Conservation (phyloP, 2,113 vertebrate genomes). For the Brienomyrus longianalis region DNA sequence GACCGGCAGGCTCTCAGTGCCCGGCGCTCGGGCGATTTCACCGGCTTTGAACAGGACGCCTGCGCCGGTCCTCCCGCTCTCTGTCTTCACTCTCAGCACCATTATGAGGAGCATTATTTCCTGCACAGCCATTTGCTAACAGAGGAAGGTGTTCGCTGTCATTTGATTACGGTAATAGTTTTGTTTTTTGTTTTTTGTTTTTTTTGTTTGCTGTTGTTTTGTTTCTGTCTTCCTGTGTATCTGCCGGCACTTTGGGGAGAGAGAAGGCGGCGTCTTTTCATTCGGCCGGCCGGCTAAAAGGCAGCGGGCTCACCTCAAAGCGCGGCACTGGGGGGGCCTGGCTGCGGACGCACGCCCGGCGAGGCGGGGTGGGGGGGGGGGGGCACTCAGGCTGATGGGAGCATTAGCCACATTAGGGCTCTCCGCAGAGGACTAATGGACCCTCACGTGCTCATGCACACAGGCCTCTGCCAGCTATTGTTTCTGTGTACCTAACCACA, state of each 20-base stretch:
- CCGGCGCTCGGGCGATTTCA: not conserved
- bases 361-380: conserved; percentile 30
- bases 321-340: conserved; percentile 37
- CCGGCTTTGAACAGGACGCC: not conserved
- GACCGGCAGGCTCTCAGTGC: not conserved
- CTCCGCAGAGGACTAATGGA: conserved; percentile 48
- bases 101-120: conserved; percentile 31
- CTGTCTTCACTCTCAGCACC: not conserved
- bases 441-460: not conserved
- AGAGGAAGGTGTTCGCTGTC: conserved; percentile 47
- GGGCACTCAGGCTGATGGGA: conserved; percentile 49
- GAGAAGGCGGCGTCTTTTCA: conserved; percentile 36
- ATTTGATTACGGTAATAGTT: conserved; percentile 45
- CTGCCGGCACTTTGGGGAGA: conserved; percentile 39
- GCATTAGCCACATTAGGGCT: conserved; percentile 42
- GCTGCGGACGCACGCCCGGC: conserved; percentile 34
- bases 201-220: not conserved
- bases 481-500: not conserved
- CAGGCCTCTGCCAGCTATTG: conserved; percentile 33
- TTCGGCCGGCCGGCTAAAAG: conserved; percentile 42
- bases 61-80: not conserved
- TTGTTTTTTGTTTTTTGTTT: not conserved
- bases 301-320: conserved; percentile 38
- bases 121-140: conserved; percentile 43
- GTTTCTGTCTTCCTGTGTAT: not conserved